phyloP scores from a whole-genome alignment of 2,888 invertebrate genomes.

The Macrosoma leucophasiata region DNA sequence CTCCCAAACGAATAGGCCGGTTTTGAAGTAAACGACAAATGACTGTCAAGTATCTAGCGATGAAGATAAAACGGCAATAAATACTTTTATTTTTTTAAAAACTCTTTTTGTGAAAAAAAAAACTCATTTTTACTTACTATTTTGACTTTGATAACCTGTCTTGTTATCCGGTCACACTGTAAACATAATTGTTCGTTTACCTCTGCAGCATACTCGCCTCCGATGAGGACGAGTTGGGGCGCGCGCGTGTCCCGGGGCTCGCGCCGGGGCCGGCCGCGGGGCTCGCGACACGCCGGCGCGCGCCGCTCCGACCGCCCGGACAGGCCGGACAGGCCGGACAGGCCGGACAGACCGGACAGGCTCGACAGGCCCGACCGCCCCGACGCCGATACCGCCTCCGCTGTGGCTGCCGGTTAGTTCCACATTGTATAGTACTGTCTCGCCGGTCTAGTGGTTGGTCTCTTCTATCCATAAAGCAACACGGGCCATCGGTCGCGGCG shows the following conservation, averaged over 20 bases:
- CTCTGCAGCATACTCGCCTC: constrained; percentile 39
- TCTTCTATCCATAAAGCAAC: no score
- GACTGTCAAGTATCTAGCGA: no score
- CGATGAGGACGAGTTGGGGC: constrained; percentile 25
- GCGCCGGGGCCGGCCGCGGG: constrained; percentile 84
- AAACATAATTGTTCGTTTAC: neutral
- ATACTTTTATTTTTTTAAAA: no score
- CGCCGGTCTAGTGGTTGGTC: no score
- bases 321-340: constrained; percentile 24
- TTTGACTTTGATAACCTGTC: no score
- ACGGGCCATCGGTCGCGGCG: no score
- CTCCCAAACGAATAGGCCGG: no score
- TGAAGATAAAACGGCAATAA: no score
- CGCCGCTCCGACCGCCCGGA: constrained; percentile 34
- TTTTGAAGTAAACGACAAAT: no score
- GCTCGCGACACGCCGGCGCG: constrained; percentile 74
- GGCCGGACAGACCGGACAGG: constrained; percentile 30
- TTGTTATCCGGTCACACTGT: no score
- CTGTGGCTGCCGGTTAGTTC: constrained; percentile 41
- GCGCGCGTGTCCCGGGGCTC: constrained; percentile 37
- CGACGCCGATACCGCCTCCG: constrained; percentile 33
- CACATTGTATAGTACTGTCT: neutral
- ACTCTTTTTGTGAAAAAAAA: no score
- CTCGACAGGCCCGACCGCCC: constrained; percentile 19
- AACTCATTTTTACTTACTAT: no score